A percentile compares a stretch with the other conserved stretches of the same genome.
phyloP scores from a whole-genome alignment of 92 coral and sea anemone genomes.

The Porites divaricata region DNA sequence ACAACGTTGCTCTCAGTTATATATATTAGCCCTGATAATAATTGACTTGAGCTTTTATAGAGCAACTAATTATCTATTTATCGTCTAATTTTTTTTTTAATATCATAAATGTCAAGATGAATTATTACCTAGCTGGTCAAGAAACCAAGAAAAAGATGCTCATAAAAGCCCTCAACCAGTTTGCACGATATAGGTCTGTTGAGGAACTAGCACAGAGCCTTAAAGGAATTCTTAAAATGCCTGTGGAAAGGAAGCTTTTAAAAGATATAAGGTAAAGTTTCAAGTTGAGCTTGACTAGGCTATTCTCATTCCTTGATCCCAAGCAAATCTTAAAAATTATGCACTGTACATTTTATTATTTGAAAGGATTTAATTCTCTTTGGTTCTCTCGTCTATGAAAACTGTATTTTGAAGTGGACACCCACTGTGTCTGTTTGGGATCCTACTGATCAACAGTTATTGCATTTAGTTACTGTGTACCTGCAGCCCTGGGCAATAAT shows the following conservation, averaged over 20 bases:
- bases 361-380: too few species aligned
- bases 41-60: neutral
- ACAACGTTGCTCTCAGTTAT: slow-evolving; percentile 4
- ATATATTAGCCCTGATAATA: slow-evolving; percentile 5
- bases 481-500: too few species aligned
- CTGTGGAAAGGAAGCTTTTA: slow-evolving; percentile 84
- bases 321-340: too few species aligned
- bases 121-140: slow-evolving; percentile 89
- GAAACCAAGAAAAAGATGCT: slow-evolving; percentile 77
- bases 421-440: too few species aligned
- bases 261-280: slow-evolving; percentile 79
- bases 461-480: too few species aligned
- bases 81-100: neutral
- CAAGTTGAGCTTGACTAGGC: too few species aligned
- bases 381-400: too few species aligned
- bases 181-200: slow-evolving; percentile 90
- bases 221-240: slow-evolving; percentile 75
- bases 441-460: too few species aligned
- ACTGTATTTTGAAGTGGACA: too few species aligned
- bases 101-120: slow-evolving; percentile 72
- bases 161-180: slow-evolving; percentile 87
- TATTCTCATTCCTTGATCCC: too few species aligned
- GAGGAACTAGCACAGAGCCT: slow-evolving; percentile 78
- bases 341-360: too few species aligned
- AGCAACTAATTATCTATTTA: neutral